These are phyloP conservation scores for Chymomyza fuscimana DNA, from an alignment of 2,888 invertebrate genomes.

Conservation along the genomic window DNA sequence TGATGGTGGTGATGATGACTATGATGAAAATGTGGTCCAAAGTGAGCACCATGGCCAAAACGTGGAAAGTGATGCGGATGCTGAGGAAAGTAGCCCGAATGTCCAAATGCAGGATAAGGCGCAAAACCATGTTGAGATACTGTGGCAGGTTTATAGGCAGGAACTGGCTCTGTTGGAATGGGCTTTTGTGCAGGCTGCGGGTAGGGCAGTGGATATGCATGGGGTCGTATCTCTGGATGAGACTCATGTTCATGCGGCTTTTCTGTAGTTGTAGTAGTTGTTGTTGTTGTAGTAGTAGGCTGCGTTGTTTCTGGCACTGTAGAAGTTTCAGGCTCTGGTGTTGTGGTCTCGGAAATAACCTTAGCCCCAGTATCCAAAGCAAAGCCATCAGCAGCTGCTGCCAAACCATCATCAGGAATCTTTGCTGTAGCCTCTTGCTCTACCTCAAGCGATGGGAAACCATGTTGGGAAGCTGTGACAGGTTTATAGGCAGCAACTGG, in stretches of 20 bases:
- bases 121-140: slow-evolving; percentile 8
- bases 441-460: neutral
- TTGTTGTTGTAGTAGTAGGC: slow-evolving; percentile 16
- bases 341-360: neutral
- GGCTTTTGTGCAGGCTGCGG: slow-evolving; percentile 1
- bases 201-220: neutral
- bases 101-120: slow-evolving; percentile 11
- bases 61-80: slow-evolving; percentile 30
- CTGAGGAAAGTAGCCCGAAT: slow-evolving; percentile 32
- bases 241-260: slow-evolving; percentile 25
- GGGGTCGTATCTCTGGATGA: neutral
- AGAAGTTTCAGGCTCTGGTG: slow-evolving; percentile 40
- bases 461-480: slow-evolving; percentile 5
- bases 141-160: slow-evolving; percentile 2
- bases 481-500: slow-evolving; percentile 7
- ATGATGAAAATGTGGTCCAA: slow-evolving; percentile 8
- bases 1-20: neutral
- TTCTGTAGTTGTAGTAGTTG: slow-evolving; percentile 28
- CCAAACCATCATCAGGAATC: slow-evolving; percentile 35
- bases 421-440: slow-evolving; percentile 17
- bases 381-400: slow-evolving; percentile 30
- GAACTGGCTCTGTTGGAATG: neutral
- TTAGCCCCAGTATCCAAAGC: slow-evolving; percentile 4
- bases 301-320: slow-evolving; percentile 3
- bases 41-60: slow-evolving; percentile 18